phyloP scores from a whole-genome alignment of 1,140 invertebrate genomes.

The Brachionus calyciflorus region DNA sequence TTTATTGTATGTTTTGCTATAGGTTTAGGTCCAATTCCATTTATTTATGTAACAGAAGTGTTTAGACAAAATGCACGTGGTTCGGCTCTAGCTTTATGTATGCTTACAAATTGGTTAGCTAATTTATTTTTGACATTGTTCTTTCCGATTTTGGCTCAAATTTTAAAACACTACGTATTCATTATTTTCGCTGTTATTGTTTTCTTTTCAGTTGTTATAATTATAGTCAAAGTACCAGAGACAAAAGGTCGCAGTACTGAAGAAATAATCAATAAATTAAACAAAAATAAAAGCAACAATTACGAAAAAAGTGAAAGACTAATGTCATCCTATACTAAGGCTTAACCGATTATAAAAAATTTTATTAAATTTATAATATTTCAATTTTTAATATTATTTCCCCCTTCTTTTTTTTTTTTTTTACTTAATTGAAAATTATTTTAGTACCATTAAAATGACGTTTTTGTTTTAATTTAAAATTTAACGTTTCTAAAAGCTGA shows the following conservation, averaged over 20 bases:
- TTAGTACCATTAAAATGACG: too few species aligned
- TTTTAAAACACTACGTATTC: conserved; percentile 69
- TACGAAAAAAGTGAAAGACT: neutral
- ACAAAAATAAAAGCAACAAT: neutral
- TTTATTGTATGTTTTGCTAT: conserved; percentile 87
- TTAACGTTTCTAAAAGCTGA: too few species aligned
- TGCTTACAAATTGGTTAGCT: conserved; percentile 49
- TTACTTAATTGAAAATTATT: too few species aligned
- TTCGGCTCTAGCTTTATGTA: conserved; percentile 85
- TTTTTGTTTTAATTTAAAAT: too few species aligned
- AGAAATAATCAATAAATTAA: conserved; percentile 70
- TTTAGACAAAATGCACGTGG: conserved; percentile 94
- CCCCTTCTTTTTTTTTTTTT: too few species aligned
- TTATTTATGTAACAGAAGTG: conserved; percentile 86
- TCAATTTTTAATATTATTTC: too few species aligned
- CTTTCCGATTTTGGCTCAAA: conserved; percentile 54
- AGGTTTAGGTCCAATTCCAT: conserved; percentile 80
- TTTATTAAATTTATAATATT: too few species aligned
- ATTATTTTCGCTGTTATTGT: conserved; percentile 60
- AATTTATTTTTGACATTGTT: conserved; percentile 49
- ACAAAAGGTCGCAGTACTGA: conserved; percentile 98
- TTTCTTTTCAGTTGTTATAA: conserved; percentile 51
- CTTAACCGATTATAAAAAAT: too few species aligned
- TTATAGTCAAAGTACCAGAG: conserved; percentile 73
- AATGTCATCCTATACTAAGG: neutral